phyloP scores from a whole-genome alignment of 2,113 vertebrate genomes.

The Gobius niger region DNA sequence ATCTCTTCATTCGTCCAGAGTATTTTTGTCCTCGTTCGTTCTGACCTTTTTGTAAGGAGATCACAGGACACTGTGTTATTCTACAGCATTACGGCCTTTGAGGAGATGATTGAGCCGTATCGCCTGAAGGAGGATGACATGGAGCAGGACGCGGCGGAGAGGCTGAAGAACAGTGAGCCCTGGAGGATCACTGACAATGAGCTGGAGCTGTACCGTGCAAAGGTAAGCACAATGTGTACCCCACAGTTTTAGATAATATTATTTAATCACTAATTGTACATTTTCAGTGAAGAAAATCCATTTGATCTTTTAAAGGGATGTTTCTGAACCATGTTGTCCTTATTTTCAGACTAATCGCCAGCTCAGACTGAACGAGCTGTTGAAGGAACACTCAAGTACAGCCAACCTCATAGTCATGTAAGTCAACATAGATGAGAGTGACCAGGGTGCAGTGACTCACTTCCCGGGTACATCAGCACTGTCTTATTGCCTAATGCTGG shows the following conservation, averaged over 20 bases:
- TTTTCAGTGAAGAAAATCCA: neutral
- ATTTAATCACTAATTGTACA: too few relatives aligned
- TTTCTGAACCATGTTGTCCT: slow-evolving; percentile 26
- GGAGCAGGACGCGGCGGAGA: slow-evolving; percentile 93
- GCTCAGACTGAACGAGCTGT: slow-evolving; percentile 92
- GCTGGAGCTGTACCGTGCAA: slow-evolving; percentile 93
- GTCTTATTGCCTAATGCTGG: too few relatives aligned
- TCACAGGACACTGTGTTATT: neutral
- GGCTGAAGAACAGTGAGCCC: slow-evolving; percentile 94
- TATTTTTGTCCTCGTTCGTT: neutral
- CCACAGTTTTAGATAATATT: neutral
- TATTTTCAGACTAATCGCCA: slow-evolving; percentile 87
- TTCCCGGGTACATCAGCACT: too few relatives aligned
- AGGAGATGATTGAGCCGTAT: slow-evolving; percentile 94
- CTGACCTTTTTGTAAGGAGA: neutral
- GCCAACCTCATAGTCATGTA: slow-evolving; percentile 96
- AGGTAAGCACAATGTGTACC: slow-evolving; percentile 65
- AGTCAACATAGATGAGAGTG: slow-evolving; percentile 23
- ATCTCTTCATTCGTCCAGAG: neutral
- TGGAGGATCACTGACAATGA: slow-evolving; percentile 98
- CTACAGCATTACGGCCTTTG: slow-evolving; percentile 84
- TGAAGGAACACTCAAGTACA: slow-evolving; percentile 93
- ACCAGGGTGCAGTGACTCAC: neutral
- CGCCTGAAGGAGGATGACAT: slow-evolving; percentile 95
- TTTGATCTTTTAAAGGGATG: slow-evolving; percentile 9